Conservation (phyloP, 2,888 invertebrate species). For the Nomada hirtipes region DNA sequence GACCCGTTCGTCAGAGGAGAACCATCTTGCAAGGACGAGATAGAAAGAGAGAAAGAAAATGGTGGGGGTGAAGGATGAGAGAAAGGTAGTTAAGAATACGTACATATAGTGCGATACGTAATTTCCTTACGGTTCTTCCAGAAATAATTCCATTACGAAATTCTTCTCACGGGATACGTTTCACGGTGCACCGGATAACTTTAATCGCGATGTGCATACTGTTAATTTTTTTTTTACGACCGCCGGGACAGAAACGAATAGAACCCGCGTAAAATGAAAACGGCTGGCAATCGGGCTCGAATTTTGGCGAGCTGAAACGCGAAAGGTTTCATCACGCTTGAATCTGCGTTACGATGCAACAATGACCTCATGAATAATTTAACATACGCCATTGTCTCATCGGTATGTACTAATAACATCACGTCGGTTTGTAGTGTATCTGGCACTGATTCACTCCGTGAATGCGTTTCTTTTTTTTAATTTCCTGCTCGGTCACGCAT, state of each 20-base stretch:
- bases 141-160: constrained; percentile 39
- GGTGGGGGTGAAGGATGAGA: constrained; percentile 6
- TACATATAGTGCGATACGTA: constrained; percentile 22
- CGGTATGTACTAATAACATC: constrained; percentile 67
- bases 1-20: constrained; percentile 33
- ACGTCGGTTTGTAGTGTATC: constrained; percentile 61
- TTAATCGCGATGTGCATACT: background rate
- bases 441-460: constrained; percentile 58
- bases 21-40: constrained; percentile 39
- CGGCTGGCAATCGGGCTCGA: constrained; percentile 27
- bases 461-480: constrained; percentile 47
- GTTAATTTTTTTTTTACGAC: background rate
- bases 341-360: constrained; percentile 63
- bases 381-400: constrained; percentile 65
- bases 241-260: constrained; percentile 17
- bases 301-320: constrained; percentile 41
- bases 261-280: constrained; percentile 1
- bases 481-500: constrained; percentile 44
- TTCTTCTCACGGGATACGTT: constrained; percentile 33
- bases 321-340: constrained; percentile 54
- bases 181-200: background rate
- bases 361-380: constrained; percentile 71
- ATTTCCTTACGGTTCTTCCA: constrained; percentile 37
- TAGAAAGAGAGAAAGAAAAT: background rate
- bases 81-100: constrained; percentile 39